Conservation (phyloP, 2,888 invertebrate genomes). For the Ferrisia virgata region DNA sequence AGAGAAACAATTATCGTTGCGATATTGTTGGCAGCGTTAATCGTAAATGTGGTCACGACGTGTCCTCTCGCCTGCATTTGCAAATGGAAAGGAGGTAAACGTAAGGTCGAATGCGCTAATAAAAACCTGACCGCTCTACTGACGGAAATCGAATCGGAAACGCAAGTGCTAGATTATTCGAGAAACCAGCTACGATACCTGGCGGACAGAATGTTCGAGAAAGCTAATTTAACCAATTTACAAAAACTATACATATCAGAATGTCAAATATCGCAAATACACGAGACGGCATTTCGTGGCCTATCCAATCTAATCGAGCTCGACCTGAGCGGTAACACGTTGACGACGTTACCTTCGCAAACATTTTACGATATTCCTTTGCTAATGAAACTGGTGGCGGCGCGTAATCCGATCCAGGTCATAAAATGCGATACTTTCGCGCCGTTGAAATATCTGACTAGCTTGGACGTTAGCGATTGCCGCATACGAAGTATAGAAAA, state of each 20-base stretch:
- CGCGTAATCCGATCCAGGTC: slow-evolving; percentile 74
- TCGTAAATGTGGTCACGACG: slow-evolving; percentile 21
- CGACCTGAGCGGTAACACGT: slow-evolving; percentile 77
- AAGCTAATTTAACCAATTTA: slow-evolving; percentile 75
- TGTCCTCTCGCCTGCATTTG: slow-evolving; percentile 47
- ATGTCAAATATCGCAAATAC: slow-evolving; percentile 74
- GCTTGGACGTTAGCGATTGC: slow-evolving; percentile 77
- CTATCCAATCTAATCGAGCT: slow-evolving; percentile 83
- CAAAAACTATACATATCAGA: slow-evolving; percentile 80
- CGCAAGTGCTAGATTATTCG: slow-evolving; percentile 81
- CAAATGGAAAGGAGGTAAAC: slow-evolving; percentile 55
- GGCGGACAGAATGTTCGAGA: slow-evolving; percentile 73
- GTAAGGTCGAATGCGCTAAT: slow-evolving; percentile 82
- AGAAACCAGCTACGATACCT: slow-evolving; percentile 73
- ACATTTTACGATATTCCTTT: slow-evolving; percentile 75
- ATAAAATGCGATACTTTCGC: slow-evolving; percentile 71
- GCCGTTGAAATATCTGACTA: slow-evolving; percentile 71
- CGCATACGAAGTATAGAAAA: slow-evolving; percentile 73
- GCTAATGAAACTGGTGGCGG: slow-evolving; percentile 77
- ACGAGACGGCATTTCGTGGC: slow-evolving; percentile 76
- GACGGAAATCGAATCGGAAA: slow-evolving; percentile 73
- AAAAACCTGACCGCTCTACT: slow-evolving; percentile 75
- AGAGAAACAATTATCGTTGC: slow-evolving; percentile 42
- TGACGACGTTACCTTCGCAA: slow-evolving; percentile 73
- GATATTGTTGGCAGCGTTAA: slow-evolving; percentile 36